Evolutionary conservation across 2,113 vertebrate species (phyloP), one percentile per base, ranked within the genome.

Genomic region (Acanthisitta chloris): DNA sequence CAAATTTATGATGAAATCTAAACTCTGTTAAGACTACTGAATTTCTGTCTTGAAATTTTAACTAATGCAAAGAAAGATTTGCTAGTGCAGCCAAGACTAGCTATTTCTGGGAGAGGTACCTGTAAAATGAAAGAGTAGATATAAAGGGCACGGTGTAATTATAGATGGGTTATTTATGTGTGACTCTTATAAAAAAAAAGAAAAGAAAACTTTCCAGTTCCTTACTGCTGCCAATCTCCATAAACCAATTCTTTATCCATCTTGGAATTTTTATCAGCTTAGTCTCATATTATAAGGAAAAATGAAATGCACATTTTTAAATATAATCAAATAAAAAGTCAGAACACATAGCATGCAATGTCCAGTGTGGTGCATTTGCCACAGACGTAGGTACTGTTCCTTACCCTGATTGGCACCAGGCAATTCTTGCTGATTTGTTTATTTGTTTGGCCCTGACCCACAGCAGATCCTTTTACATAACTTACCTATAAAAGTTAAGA

Each of bases 231-330:
- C 93, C 91, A 96, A 72, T 76, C 81, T 94, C 73, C 96, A 91
- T 81, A 97, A 95, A 94, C 28, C 84, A 90, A 73, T 92, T 78
- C 67, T 92, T 96, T 90, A 95, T 90, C 67, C 82, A 70, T 93
- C 38, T 76, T 90, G 93, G 88, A 96, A 88, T 94, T 96, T 92
- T 91, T 96, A 93, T 95, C 79, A 74, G 46, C 40, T 82, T 91
- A 85, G 66, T 89, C 81, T 94, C 36, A 61, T 40, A 38, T 92
- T 91, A 49, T 62, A 86, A 90, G 24, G 54, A 85, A 90, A 95
- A 95, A 51, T 77, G 73, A 89, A 91, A 76, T 45, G 59, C 73
- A 81, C 73, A 34, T 71, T 87, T 91, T 89, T 86, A 87, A 0
- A 51, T 87, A 65, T 72, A 90, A 90, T 46, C 49, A 45, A 90